Conservation (phyloP, 2,797 vertebrate species). For the Rhodeus uyekii region DNA sequence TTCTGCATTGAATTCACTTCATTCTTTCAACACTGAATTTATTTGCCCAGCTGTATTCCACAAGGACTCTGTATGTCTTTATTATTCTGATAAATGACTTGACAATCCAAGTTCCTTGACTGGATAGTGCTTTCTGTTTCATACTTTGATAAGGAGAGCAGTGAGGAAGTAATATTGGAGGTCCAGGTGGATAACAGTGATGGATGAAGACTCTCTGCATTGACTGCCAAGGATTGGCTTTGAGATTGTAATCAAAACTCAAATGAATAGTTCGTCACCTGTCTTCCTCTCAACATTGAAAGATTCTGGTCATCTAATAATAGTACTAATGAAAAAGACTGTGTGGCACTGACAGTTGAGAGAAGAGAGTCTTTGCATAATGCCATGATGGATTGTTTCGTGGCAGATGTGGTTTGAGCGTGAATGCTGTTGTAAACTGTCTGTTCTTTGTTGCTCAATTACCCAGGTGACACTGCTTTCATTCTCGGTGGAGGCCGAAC, state of each 20-base stretch:
- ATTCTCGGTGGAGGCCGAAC: slow-evolving; percentile 89
- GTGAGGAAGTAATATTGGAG: slow-evolving; percentile 11
- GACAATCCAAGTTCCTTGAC: neutral
- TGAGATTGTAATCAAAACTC: slow-evolving; percentile 60
- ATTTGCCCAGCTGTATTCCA: neutral
- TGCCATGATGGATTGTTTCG: slow-evolving; percentile 25
- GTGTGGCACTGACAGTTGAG: slow-evolving; percentile 25
- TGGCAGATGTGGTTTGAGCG: slow-evolving; percentile 27
- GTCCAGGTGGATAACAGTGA: slow-evolving; percentile 47
- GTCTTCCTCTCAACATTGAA: slow-evolving; percentile 51
- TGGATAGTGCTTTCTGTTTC: neutral
- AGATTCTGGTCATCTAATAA: slow-evolving; percentile 52
- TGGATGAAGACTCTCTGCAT: slow-evolving; percentile 52
- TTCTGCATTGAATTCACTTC: neutral
- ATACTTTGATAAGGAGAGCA: slow-evolving; percentile 1
- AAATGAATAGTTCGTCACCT: slow-evolving; percentile 64
- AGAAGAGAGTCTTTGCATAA: slow-evolving; percentile 29
- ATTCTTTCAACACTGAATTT: neutral
- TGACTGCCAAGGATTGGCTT: slow-evolving; percentile 45
- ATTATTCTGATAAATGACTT: neutral
- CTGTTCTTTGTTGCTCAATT: slow-evolving; percentile 52
- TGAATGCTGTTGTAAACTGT: slow-evolving; percentile 30
- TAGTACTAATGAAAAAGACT: slow-evolving; percentile 58
- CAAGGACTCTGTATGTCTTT: neutral
- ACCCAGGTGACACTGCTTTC: slow-evolving; percentile 90